These are phyloP conservation scores for Melanostigma gelatinosum DNA, from an alignment of 2,113 vertebrate genomes.

Conservation along the genomic window DNA sequence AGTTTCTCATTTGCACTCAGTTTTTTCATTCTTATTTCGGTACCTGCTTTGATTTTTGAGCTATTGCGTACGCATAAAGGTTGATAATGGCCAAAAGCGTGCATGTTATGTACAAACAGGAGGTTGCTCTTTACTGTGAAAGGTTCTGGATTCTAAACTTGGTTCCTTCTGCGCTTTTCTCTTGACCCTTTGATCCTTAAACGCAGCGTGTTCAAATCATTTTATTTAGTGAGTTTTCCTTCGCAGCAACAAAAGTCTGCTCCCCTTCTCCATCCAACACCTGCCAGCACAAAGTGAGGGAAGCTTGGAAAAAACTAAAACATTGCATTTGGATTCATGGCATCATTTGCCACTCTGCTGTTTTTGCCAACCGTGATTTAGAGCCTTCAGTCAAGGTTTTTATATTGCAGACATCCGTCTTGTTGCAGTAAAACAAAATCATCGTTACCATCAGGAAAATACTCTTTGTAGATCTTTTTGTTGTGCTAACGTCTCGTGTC, in stretches of 20 bases:
- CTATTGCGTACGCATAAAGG: not conserved
- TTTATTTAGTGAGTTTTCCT: constrained; percentile 14
- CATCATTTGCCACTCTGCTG: constrained; percentile 33
- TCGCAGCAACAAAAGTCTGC: constrained; percentile 1
- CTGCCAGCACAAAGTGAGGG: constrained; percentile 52
- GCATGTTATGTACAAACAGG: not conserved
- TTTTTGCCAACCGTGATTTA: constrained; percentile 34
- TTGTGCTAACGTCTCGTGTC: not conserved
- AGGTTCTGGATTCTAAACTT: not conserved
- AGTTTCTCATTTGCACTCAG: not conserved
- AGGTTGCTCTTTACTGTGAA: not conserved
- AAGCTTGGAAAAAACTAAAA: constrained; percentile 51
- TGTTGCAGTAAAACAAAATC: constrained; percentile 20
- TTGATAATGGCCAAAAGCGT: not conserved
- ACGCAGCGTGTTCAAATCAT: constrained; percentile 14
- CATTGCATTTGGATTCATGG: constrained; percentile 48
- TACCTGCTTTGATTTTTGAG: not conserved
- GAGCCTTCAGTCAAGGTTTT: constrained; percentile 16
- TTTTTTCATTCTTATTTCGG: too few species aligned
- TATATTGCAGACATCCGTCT: not conserved
- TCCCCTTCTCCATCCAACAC: constrained; percentile 33
- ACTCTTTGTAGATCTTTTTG: not conserved
- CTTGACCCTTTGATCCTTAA: not conserved
- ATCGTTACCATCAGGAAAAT: not conserved
- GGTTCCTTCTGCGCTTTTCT: not conserved